Percentiles rank a stretch among this genome's conserved stretches.
These are phyloP conservation scores for Ptiloglossa arizonensis DNA, from an alignment of 1,140 invertebrate genomes.

Conservation along the genomic window DNA sequence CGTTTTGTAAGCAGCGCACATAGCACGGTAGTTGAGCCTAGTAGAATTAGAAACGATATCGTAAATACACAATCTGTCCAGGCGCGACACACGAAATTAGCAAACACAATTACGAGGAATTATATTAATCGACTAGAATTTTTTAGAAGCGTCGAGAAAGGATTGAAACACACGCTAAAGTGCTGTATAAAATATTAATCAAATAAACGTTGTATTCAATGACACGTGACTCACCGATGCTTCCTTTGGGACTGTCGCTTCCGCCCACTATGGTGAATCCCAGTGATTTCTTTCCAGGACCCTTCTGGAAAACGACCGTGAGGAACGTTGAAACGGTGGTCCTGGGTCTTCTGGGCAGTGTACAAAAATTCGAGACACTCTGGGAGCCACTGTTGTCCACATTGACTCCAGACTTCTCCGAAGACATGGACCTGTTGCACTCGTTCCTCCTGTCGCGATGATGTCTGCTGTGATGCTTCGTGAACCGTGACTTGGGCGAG, in stretches of 20 bases:
- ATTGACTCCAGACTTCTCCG: conserved; percentile 63
- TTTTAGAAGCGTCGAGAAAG: neutral
- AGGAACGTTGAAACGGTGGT: conserved; percentile 87
- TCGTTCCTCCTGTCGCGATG: conserved; percentile 70
- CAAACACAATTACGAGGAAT: neutral
- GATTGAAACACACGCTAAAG: neutral
- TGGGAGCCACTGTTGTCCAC: conserved; percentile 68
- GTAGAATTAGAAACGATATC: neutral
- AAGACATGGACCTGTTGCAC: conserved; percentile 69
- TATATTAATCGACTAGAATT: neutral
- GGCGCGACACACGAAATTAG: neutral
- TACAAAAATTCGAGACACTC: conserved; percentile 86
- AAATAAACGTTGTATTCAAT: neutral
- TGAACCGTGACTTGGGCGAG: conserved; percentile 77
- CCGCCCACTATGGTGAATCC: conserved; percentile 97
- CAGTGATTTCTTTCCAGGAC: conserved; percentile 91
- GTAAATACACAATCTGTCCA: neutral
- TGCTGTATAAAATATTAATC: neutral
- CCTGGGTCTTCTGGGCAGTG: conserved; percentile 86
- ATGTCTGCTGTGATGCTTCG: conserved; percentile 73
- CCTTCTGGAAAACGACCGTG: conserved; percentile 91
- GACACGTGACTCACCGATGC: conserved; percentile 83
- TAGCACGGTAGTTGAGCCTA: neutral
- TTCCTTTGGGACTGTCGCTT: conserved; percentile 92
- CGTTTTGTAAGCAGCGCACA: neutral